Percentiles rank a stretch among this genome's conserved stretches.
Conservation (phyloP, 2,113 vertebrate species). For the Xenus cinereus region DNA sequence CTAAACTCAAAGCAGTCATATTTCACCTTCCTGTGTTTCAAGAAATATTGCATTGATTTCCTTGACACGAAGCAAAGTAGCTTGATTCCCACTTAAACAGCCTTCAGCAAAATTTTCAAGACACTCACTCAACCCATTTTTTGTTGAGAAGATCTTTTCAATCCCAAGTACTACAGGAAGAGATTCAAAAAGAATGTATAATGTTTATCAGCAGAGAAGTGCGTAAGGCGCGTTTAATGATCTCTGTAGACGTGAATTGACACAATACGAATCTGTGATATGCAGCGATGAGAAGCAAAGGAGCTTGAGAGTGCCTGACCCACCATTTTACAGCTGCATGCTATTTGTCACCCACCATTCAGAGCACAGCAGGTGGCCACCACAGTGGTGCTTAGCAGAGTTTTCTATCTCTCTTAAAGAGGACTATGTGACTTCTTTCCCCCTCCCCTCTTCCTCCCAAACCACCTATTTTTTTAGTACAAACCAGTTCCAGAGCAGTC, state of each 20-base stretch:
- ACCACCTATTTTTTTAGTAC: neutral
- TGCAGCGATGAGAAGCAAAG: neutral
- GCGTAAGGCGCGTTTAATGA: neutral
- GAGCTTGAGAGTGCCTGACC: neutral
- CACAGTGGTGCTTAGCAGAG: neutral
- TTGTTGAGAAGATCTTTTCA: slow-evolving; percentile 22
- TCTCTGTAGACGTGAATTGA: neutral
- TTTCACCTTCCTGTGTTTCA: neutral
- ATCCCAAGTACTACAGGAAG: neutral
- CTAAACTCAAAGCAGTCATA: neutral
- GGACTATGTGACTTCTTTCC: neutral
- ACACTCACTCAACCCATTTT: slow-evolving; percentile 13
- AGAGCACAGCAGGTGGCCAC: neutral
- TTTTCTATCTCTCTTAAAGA: neutral
- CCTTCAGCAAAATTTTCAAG: slow-evolving; percentile 26
- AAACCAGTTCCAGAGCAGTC: neutral
- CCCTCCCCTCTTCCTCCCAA: neutral
- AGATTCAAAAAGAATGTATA: neutral
- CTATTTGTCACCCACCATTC: neutral
- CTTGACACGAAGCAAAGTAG: neutral
- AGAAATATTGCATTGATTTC: slow-evolving; percentile 24
- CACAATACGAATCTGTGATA: neutral
- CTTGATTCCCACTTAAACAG: neutral
- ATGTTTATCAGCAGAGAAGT: slow-evolving; percentile 9
- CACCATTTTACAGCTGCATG: neutral